Percentiles rank a stretch among this genome's conserved stretches.
phyloP scores from a whole-genome alignment of 64 coral and sea anemone genomes.

The Acropora tenuis region DNA sequence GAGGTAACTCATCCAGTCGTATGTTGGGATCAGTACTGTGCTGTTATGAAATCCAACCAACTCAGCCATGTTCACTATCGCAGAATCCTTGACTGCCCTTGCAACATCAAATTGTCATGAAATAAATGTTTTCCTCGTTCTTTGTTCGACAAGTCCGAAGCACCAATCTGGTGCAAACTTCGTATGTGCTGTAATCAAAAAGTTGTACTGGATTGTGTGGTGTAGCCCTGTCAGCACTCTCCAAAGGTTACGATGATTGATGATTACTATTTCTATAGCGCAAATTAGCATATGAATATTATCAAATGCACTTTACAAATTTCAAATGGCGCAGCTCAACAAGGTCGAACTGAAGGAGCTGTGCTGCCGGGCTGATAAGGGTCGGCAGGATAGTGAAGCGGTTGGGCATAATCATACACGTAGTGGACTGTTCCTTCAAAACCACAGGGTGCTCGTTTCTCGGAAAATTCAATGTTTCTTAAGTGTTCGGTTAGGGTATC shows the following conservation, averaged over 20 bases:
- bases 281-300: too few relatives aligned
- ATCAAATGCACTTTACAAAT: too few relatives aligned
- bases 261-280: too few relatives aligned
- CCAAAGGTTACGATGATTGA: neutral
- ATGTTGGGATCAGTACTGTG: constrained; percentile 34
- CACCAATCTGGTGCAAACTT: too few relatives aligned
- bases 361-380: neutral
- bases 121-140: constrained; percentile 39
- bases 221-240: neutral
- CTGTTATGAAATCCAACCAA: constrained; percentile 52
- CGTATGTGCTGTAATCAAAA: too few relatives aligned
- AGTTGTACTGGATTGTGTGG: too few relatives aligned
- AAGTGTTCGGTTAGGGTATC: neutral
- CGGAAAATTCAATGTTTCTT: neutral
- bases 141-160: constrained; percentile 2
- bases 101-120: constrained; percentile 8
- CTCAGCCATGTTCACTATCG: constrained; percentile 11
- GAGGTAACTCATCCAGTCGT: constrained; percentile 50
- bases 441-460: neutral
- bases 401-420: neutral
- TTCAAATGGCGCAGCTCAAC: too few relatives aligned
- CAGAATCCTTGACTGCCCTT: constrained; percentile 31
- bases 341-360: too few relatives aligned
- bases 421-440: neutral
- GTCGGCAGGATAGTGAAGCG: neutral